Evolutionary conservation across 2,113 vertebrate genomes (phyloP).

Genomic region (Anhinga anhinga): DNA sequence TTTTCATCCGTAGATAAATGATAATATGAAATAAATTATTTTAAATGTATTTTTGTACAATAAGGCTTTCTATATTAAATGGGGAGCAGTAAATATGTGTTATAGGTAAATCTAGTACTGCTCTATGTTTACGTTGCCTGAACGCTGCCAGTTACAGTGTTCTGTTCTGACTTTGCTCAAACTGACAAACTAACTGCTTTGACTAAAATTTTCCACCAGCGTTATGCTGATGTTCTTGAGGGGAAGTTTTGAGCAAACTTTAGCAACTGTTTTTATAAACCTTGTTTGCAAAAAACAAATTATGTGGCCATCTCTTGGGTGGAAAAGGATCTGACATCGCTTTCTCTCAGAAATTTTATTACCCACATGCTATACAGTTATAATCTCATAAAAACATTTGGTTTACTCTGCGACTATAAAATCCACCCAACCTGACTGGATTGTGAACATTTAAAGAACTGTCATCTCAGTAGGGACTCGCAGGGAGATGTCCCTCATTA

Average conservation of each 20-base stretch:
- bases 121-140: not conserved
- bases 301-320: not conserved
- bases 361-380: not conserved
- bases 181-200: not conserved
- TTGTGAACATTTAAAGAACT: not conserved
- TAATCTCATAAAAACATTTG: not conserved
- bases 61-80: not conserved
- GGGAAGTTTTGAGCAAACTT: not conserved
- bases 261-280: not conserved
- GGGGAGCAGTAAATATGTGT: not conserved
- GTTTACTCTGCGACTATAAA: not conserved
- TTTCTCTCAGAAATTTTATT: not conserved
- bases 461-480: not conserved
- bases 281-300: not conserved
- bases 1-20: not conserved
- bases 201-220: constrained; percentile 16
- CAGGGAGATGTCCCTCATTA: not conserved
- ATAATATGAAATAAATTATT: not conserved
- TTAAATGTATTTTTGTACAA: not conserved
- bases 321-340: not conserved
- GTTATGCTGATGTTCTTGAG: not conserved
- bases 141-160: not conserved
- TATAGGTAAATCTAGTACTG: not conserved
- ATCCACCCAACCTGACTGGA: not conserved
- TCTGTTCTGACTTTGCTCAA: not conserved